Conservation (phyloP, 2,888 invertebrate genomes). For the Amitus sp. region DNA sequence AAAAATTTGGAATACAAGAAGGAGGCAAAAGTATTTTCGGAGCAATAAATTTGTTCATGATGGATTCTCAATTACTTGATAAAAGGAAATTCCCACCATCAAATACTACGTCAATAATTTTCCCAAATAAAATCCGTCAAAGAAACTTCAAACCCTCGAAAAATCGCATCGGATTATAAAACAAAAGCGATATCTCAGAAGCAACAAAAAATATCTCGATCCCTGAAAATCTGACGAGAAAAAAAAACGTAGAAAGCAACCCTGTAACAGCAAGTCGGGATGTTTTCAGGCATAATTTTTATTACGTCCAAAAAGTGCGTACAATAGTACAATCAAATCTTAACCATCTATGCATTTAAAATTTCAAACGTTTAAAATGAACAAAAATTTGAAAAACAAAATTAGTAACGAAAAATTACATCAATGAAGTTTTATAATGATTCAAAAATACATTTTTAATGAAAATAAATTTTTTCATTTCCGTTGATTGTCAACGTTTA, state of each 20-base stretch:
- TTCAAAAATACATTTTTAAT: too few relatives aligned
- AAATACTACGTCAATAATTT: neutral
- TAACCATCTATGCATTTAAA: neutral
- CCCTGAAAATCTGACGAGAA: neutral
- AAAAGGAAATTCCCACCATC: too few relatives aligned
- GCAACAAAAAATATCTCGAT: too few relatives aligned
- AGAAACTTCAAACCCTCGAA: neutral
- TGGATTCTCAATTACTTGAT: neutral
- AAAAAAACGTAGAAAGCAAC: too few relatives aligned
- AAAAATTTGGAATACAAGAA: too few relatives aligned
- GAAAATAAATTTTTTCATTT: too few relatives aligned
- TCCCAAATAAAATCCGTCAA: neutral
- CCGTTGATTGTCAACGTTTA: too few relatives aligned
- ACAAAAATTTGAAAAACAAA: neutral
- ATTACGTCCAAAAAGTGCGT: neutral
- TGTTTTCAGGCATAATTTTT: constrained; percentile 1
- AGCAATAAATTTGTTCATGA: neutral
- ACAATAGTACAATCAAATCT: neutral
- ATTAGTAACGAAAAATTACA: too few relatives aligned
- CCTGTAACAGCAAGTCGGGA: neutral
- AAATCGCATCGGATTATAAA: neutral
- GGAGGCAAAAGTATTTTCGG: neutral
- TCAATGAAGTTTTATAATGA: too few relatives aligned
- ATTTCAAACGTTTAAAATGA: neutral
- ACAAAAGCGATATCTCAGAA: too few relatives aligned